Percentiles rank a stretch among this genome's conserved stretches.
phyloP scores from a whole-genome alignment of 1,140 invertebrate species.

The Zaprionus gabonicus region DNA sequence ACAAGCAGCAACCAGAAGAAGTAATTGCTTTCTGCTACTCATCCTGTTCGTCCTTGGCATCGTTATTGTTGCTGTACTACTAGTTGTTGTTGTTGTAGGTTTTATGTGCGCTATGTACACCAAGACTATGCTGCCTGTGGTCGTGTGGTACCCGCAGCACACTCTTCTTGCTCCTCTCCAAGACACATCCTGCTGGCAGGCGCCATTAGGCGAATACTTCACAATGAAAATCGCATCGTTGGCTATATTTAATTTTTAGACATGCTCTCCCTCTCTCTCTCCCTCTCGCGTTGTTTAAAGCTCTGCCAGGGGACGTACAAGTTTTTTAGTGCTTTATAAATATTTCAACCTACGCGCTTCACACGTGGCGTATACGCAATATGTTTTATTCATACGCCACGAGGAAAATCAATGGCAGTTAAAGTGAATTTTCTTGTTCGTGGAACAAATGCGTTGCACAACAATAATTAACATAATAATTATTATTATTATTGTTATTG shows the following conservation, averaged over 20 bases:
- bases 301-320: neutral
- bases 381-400: constrained; percentile 41
- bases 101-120: constrained; percentile 24
- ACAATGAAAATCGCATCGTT: constrained; percentile 47
- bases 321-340: constrained; percentile 52
- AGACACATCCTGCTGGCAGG: constrained; percentile 35
- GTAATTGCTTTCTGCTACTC: constrained; percentile 76
- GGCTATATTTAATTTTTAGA: constrained; percentile 61
- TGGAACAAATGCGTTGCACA: constrained; percentile 1
- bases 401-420: constrained; percentile 20
- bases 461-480: constrained; percentile 18
- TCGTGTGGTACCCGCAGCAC: constrained; percentile 3
- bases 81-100: constrained; percentile 24
- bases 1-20: constrained; percentile 63
- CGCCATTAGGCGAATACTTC: constrained; percentile 44
- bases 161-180: constrained; percentile 28
- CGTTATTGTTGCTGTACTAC: constrained; percentile 11
- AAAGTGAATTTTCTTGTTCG: constrained; percentile 39
- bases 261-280: neutral
- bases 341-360: constrained; percentile 23
- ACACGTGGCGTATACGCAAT: constrained; percentile 48
- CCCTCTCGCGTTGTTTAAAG: constrained; percentile 40
- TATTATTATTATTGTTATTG: constrained; percentile 19
- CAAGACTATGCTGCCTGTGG: constrained; percentile 56
- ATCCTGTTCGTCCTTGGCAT: constrained; percentile 45